Evolutionary conservation across 2,888 invertebrate species (phyloP).

Genomic region (Erebia ligea): DNA sequence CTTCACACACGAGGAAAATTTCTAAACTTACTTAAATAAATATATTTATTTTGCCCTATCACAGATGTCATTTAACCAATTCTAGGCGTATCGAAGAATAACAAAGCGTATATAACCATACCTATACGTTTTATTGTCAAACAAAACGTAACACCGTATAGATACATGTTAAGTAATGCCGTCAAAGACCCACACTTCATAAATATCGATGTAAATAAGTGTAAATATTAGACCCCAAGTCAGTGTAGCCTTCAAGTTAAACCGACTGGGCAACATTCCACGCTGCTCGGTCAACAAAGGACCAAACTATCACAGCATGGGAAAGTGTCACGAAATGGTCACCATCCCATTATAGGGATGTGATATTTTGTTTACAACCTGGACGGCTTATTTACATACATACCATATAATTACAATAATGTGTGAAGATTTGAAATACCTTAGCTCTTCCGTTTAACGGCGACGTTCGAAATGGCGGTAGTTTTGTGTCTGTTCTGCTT

Average conservation of each 20-base stretch:
- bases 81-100: too few species aligned
- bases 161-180: constrained; percentile 18
- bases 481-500: background rate
- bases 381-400: constrained; percentile 21
- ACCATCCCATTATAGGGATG: constrained; percentile 50
- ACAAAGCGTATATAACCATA: background rate
- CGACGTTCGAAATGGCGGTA: background rate
- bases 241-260: constrained; percentile 38
- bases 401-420: constrained; percentile 5
- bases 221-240: constrained; percentile 37
- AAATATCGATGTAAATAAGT: constrained; percentile 39
- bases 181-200: constrained; percentile 35
- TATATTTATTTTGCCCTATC: too few species aligned
- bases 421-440: background rate
- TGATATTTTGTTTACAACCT: constrained; percentile 44
- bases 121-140: background rate
- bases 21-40: too few species aligned
- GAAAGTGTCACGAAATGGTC: constrained; percentile 47
- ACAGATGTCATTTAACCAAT: too few species aligned
- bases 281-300: constrained; percentile 39
- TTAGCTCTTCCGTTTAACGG: background rate
- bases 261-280: constrained; percentile 41
- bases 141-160: background rate
- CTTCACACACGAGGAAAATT: too few species aligned
- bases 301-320: constrained; percentile 41